Conservation (phyloP, 2,888 invertebrate genomes). For the Ctenicera cuprea region DNA sequence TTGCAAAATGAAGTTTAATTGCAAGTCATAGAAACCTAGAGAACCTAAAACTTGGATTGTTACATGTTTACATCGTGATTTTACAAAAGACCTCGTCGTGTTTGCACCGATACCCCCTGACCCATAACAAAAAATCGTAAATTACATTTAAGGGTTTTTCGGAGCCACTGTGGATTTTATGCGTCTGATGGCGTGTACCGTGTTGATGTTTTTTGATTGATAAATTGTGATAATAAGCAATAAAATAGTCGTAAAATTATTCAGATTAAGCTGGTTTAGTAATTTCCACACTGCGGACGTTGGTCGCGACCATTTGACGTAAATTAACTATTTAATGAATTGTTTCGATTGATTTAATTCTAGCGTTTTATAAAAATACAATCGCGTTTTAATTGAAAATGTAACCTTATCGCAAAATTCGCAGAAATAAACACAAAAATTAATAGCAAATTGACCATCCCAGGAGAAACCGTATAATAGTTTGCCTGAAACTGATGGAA, state of each 20-base stretch:
- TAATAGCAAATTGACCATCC: too few species aligned
- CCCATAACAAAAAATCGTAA: slow-evolving; percentile 49
- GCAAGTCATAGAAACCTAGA: background rate
- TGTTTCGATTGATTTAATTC: slow-evolving; percentile 7
- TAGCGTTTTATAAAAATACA: too few species aligned
- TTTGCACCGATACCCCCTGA: slow-evolving; percentile 60
- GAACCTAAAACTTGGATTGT: background rate
- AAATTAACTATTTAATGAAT: slow-evolving; percentile 20
- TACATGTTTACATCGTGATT: slow-evolving; percentile 31
- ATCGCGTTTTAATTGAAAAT: too few species aligned
- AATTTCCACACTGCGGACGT: slow-evolving; percentile 50
- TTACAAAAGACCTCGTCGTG: slow-evolving; percentile 45
- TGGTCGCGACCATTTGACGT: slow-evolving; percentile 31
- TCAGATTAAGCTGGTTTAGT: slow-evolving; percentile 60
- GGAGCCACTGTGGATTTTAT: slow-evolving; percentile 58
- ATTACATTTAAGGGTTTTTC: slow-evolving; percentile 47
- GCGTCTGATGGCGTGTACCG: slow-evolving; percentile 62
- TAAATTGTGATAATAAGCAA: slow-evolving; percentile 58
- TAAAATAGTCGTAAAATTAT: slow-evolving; percentile 61
- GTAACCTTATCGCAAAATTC: too few species aligned
- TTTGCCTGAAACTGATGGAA: too few species aligned
- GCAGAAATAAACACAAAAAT: too few species aligned
- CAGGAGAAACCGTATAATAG: too few species aligned
- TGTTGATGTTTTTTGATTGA: slow-evolving; percentile 55
- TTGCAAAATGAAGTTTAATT: background rate